phyloP scores from a whole-genome alignment of 2,888 invertebrate species.

The Noctuana brunneofusca region DNA sequence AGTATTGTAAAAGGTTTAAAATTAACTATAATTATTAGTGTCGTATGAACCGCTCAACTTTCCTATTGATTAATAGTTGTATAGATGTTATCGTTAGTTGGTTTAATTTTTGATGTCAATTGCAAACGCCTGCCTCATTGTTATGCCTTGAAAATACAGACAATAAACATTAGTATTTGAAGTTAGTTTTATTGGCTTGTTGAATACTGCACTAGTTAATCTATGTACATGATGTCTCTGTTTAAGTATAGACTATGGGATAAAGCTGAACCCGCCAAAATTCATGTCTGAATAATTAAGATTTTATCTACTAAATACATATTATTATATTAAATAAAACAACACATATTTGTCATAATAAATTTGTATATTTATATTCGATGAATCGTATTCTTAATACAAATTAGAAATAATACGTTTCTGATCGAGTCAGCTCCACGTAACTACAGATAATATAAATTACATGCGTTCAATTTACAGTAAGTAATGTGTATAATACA shows the following conservation, averaged over 20 bases:
- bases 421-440: slow-evolving; percentile 55
- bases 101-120: slow-evolving; percentile 26
- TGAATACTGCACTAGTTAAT: background rate
- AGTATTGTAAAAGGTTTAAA: background rate
- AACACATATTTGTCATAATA: slow-evolving; percentile 39
- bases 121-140: slow-evolving; percentile 27
- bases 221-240: too few species aligned
- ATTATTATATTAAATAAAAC: slow-evolving; percentile 40
- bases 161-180: slow-evolving; percentile 18
- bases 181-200: background rate
- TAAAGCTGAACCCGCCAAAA: background rate
- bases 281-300: background rate
- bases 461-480: slow-evolving; percentile 67
- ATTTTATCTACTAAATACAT: background rate
- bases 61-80: slow-evolving; percentile 1
- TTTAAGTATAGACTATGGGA: background rate
- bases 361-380: slow-evolving; percentile 59
- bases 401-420: slow-evolving; percentile 51
- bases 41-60: too few species aligned
- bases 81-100: slow-evolving; percentile 8
- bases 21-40: background rate
- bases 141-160: slow-evolving; percentile 23
- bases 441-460: slow-evolving; percentile 66
- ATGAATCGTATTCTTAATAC: slow-evolving; percentile 54
- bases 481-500: slow-evolving; percentile 61